Base-by-base conservation (phyloP, 2,797 vertebrate genomes). In the Morus bassanus region DNA sequence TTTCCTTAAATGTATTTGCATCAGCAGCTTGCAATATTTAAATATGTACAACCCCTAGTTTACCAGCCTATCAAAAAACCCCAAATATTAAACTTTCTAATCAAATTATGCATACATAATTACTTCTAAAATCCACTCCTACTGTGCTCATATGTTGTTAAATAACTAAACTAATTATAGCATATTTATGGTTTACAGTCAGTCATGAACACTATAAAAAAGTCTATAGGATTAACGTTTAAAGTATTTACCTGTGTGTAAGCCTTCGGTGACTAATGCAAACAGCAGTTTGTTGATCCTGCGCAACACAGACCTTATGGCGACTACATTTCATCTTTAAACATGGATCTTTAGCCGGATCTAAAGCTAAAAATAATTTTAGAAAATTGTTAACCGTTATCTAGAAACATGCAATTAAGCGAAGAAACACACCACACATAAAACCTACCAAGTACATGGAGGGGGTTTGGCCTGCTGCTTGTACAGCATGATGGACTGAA, bases 261-360 rank as follows among this genome's bases (percentile, higher is more conserved):
- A 99, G 98, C 96, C 98, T 98, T 97, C 98, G 98, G 87, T 99
- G 99, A 97, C 99, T 99, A 94, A 99, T 95, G 97, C 99, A 99
- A 96, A 98, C 95, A 85, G 99, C 99, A 13, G 98, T 99, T 93
- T 99, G 99, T 88, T 98, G 98, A 98, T 99, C 98, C 96, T 99
- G 99, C 13, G 99, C 98, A 95, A 99, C 98, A 93, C 99, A 99
- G 92, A 99, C 98, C 97, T 99, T 99, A 98, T 99, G 99, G 59
- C 98, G 99, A 96, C 99, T 98, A 94, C 99, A 99, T 97, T 99
- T 99, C 96, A 99, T 98, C 98, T 99, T 99, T 97, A 98, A 98
- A 98, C 99, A 99, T 5, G 99, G 99, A 97, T 99, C 99, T 98
- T 99, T 99, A 96, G 99, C 97, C 45, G 99, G 98, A 98, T 99